Evolutionary conservation across 30 jellyfish, hydroid and myxozoan genomes (phyloP).

Genomic region (Chrysaora quinquecirrha): DNA sequence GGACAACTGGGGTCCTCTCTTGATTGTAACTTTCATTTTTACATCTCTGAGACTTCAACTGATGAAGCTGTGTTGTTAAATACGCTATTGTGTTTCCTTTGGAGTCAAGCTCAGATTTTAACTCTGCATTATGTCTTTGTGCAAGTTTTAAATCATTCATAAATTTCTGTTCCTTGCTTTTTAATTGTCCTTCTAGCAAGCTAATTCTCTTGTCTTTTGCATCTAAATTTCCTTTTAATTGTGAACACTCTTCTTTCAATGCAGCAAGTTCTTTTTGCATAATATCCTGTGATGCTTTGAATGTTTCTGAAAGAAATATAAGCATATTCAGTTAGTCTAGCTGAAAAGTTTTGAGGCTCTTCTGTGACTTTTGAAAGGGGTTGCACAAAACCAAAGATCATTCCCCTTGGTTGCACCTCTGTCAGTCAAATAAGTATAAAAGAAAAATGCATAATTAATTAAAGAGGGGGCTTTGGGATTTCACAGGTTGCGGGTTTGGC

Average conservation of each 20-base stretch:
- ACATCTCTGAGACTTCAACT: constrained; percentile 20
- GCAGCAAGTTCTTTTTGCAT: constrained; percentile 36
- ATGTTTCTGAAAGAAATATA: constrained; percentile 21
- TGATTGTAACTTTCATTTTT: not conserved
- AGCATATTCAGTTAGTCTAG: not conserved
- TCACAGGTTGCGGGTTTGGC: no score
- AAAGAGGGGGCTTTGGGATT: no score
- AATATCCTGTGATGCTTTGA: constrained; percentile 16
- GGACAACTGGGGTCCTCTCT: constrained; percentile 23
- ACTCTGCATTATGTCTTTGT: constrained; percentile 60
- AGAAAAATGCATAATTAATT: no score
- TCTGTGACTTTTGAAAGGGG: no score
- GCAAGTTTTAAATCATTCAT: constrained; percentile 62
- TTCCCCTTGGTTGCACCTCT: no score
- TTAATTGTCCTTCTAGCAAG: constrained; percentile 87
- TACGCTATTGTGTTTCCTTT: constrained; percentile 79
- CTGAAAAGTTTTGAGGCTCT: no score
- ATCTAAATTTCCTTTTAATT: constrained; percentile 42
- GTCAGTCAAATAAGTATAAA: no score
- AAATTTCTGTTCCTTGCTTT: constrained; percentile 83
- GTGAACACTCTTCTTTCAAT: constrained; percentile 41
- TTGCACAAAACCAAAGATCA: no score
- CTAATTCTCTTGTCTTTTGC: constrained; percentile 78
- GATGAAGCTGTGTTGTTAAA: constrained; percentile 86
- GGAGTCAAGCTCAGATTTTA: constrained; percentile 82